Percentiles rank a stretch among this genome's conserved stretches.
phyloP scores from a whole-genome alignment of 2,113 vertebrate species.

The Prionailurus viverrinus region DNA sequence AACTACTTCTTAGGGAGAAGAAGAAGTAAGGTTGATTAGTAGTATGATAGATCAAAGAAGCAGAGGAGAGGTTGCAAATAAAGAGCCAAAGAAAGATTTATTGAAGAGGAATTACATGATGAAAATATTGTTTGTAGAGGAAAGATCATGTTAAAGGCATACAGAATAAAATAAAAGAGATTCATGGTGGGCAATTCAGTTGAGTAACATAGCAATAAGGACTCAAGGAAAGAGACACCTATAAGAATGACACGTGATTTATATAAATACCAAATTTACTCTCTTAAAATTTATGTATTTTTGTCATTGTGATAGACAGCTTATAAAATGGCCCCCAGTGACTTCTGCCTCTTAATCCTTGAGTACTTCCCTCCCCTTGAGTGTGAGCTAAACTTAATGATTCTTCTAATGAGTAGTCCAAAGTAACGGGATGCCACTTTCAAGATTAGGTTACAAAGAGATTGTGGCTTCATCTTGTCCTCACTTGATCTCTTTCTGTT shows the following conservation, averaged over 20 bases:
- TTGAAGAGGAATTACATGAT: neutral
- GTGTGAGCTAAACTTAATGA: neutral
- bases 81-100: neutral
- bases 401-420: neutral
- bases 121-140: neutral
- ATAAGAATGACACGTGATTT: neutral
- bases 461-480: neutral
- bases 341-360: neutral
- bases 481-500: neutral
- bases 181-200: neutral
- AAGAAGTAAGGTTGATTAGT: neutral
- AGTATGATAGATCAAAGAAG: neutral
- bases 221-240: neutral
- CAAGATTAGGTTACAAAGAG: neutral
- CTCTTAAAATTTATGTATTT: neutral
- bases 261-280: neutral
- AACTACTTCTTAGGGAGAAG: neutral
- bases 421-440: neutral
- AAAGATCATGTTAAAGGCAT: slow-evolving; percentile 11
- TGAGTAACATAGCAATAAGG: neutral
- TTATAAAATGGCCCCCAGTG: neutral
- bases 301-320: neutral
- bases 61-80: neutral
- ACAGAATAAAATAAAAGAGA: neutral
- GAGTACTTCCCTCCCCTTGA: neutral